Percentiles rank a stretch among this genome's conserved stretches.
These are phyloP conservation scores for Cassiopea andromeda DNA, from an alignment of 30 jellyfish, hydroid and myxozoan genomes.

Conservation along the genomic window DNA sequence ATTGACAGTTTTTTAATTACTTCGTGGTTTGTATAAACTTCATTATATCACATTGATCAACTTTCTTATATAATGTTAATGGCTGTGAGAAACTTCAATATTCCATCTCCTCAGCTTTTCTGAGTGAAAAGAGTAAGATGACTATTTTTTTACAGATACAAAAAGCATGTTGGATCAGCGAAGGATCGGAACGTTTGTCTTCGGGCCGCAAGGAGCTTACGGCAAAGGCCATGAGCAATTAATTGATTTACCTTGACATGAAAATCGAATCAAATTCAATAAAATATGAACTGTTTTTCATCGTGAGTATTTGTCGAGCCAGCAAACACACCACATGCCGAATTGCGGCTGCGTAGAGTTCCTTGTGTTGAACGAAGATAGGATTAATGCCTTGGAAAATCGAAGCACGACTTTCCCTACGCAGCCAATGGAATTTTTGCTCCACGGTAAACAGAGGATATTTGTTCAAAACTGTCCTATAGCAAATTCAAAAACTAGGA, in stretches of 20 bases:
- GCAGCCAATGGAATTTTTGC: not conserved
- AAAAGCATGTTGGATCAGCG: not conserved
- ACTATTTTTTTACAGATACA: slow-evolving; percentile 18
- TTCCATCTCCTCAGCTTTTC: slow-evolving; percentile 23
- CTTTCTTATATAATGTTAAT: not conserved
- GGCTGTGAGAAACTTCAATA: not conserved
- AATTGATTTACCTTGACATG: slow-evolving; percentile 27
- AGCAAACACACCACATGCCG: slow-evolving; percentile 18
- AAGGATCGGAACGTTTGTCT: slow-evolving; percentile 22
- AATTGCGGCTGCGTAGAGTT: slow-evolving; percentile 14
- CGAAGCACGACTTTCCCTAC: not conserved
- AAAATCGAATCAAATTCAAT: slow-evolving; percentile 3
- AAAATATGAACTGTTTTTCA: slow-evolving; percentile 22
- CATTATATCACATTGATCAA: not conserved
- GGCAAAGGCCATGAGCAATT: not conserved
- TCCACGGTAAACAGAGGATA: not conserved
- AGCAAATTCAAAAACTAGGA: too few relatives aligned
- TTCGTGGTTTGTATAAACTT: not conserved
- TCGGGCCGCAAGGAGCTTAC: slow-evolving; percentile 42
- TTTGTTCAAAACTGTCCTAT: not conserved
- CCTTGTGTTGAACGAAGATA: slow-evolving; percentile 40
- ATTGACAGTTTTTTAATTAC: too few relatives aligned
- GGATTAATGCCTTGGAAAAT: slow-evolving; percentile 10
- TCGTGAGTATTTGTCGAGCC: slow-evolving; percentile 3
- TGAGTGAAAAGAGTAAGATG: slow-evolving; percentile 10